Evolutionary conservation across 2,888 invertebrate genomes (phyloP).

Genomic region (Stenodema calcarata): DNA sequence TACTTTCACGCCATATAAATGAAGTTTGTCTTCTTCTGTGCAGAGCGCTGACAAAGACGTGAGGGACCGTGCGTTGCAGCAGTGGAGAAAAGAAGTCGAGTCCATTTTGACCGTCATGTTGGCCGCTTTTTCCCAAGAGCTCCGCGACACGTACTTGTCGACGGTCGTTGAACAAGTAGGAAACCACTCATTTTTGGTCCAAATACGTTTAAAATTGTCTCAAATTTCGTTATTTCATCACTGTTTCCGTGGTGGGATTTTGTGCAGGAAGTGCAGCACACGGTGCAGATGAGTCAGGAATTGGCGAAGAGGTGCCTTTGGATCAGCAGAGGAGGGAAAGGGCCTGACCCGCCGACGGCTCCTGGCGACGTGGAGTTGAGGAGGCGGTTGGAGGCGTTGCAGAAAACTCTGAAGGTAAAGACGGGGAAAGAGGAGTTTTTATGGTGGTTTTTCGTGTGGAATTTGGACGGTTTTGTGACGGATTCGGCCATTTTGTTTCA

Average conservation of each 20-base stretch:
- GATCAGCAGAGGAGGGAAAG: constrained; percentile 68
- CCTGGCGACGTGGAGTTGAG: constrained; percentile 71
- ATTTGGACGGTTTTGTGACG: no score
- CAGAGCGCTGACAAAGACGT: constrained; percentile 60
- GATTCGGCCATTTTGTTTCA: constrained; percentile 60
- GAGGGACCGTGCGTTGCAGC: constrained; percentile 64
- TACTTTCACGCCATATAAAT: no score
- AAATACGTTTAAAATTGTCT: no score
- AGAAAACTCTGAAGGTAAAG: constrained; percentile 76
- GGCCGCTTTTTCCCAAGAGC: constrained; percentile 75
- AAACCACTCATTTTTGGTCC: background rate
- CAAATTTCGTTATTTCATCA: no score
- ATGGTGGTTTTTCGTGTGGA: no score
- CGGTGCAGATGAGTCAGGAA: constrained; percentile 77
- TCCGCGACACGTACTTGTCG: constrained; percentile 80
- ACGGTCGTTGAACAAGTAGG: constrained; percentile 76
- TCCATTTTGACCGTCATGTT: constrained; percentile 73
- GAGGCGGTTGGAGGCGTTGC: constrained; percentile 73
- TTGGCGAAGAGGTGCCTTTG: constrained; percentile 80
- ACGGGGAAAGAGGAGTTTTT: no score
- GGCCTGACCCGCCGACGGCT: constrained; percentile 59
- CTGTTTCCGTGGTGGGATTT: no score
- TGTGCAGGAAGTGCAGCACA: constrained; percentile 78
- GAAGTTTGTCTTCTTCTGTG: background rate
- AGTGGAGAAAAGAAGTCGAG: constrained; percentile 68